Base-by-base conservation (phyloP, 2,113 vertebrate species). In the Neolamprologus toae region DNA sequence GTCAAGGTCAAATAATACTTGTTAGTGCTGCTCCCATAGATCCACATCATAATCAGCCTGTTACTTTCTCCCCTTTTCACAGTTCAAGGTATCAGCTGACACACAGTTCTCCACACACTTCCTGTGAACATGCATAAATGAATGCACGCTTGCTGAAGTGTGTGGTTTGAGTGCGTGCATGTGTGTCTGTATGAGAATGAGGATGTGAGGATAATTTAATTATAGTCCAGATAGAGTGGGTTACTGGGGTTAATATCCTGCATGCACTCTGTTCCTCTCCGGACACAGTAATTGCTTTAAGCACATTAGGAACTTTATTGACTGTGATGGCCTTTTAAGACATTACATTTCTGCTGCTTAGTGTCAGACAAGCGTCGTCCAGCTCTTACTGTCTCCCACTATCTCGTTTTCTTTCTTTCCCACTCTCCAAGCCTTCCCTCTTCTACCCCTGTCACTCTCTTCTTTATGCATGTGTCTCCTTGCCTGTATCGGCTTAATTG, bases 241-340 rank as follows among this genome's bases (percentile, higher is more conserved):
- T 95, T 93, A 94, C 90, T 26, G 89, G 91, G 95, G 95, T 96
- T 96, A 96, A 96, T 96, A 95, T 95, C 95, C 93, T 88, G 91
- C 92, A 94, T 94, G 92, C 95, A 94, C 94, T 94, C 91, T 93
- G 92, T 90, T 95, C 94, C 91, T 95, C 94, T 95, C 91, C 9
- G 92, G 94, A 95, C 94, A 90, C 90, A 89, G 90, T 95, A 96
- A 96, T 96, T 96, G 94, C 94, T 95, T 96, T 92, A 95, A 95
- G 94, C 94, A 96, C 95, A 95, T 96, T 95, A 95, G 87, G 84
- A 96, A 95, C 94, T 95, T 95, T 94, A 96, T 95, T 94, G 95
- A 95, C 95, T 95, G 93, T 85, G 84, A 92, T 94, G 94, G 95
- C 95, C 95, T 95, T 95, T 95, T 94, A 95, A 94, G 94, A 95